Percentiles rank a stretch among this genome's conserved stretches.
Evolutionary conservation across 2,113 vertebrate genomes (phyloP).

Genomic region (Poeciliopsis retropinna): DNA sequence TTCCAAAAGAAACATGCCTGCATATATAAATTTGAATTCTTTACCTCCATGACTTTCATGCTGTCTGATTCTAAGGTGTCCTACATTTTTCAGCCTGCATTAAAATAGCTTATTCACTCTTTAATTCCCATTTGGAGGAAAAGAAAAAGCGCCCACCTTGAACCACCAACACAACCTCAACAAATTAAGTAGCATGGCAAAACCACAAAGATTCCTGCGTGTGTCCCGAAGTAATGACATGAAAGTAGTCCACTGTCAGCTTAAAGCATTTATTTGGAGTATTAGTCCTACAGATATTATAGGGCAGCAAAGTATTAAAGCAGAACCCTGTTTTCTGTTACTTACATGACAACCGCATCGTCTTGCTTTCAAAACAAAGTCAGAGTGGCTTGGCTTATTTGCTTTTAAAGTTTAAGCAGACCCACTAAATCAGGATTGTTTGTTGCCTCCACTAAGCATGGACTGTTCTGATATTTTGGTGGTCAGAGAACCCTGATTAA

Average conservation of each 20-base stretch:
- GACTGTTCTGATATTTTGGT: neutral
- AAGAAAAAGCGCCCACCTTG: slow-evolving; percentile 9
- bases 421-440: neutral
- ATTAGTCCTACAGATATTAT: slow-evolving; percentile 14
- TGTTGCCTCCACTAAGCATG: neutral
- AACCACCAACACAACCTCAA: slow-evolving; percentile 14
- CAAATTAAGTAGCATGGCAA: slow-evolving; percentile 46
- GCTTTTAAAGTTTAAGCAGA: slow-evolving; percentile 1
- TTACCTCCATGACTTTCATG: slow-evolving; percentile 29
- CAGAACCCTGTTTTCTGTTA: slow-evolving; percentile 10
- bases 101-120: slow-evolving; percentile 49
- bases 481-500: neutral
- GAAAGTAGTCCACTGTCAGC: slow-evolving; percentile 52
- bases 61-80: slow-evolving; percentile 28
- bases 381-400: slow-evolving; percentile 10
- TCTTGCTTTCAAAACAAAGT: slow-evolving; percentile 11
- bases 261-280: slow-evolving; percentile 19
- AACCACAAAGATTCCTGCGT: slow-evolving; percentile 47
- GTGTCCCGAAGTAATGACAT: slow-evolving; percentile 44
- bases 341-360: slow-evolving; percentile 7
- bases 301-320: slow-evolving; percentile 17
- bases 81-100: slow-evolving; percentile 41
- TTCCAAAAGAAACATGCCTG: slow-evolving; percentile 9
- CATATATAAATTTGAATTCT: neutral
- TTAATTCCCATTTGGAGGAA: slow-evolving; percentile 45